These are phyloP conservation scores for Tricholaema leucomelas DNA, from an alignment of 2,113 vertebrate species.

Conservation along the genomic window DNA sequence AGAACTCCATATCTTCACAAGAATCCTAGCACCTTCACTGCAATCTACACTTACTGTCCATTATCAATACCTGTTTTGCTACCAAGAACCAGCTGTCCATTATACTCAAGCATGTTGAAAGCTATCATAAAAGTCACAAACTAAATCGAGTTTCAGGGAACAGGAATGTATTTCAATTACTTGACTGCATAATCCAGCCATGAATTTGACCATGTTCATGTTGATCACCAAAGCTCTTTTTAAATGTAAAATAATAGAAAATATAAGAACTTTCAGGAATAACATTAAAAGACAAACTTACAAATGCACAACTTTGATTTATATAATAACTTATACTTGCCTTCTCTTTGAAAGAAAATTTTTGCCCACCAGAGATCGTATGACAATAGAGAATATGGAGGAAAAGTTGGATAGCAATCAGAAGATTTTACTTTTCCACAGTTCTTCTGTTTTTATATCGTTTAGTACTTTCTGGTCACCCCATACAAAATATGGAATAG, in stretches of 20 bases:
- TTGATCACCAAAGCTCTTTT: neutral
- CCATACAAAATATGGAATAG: neutral
- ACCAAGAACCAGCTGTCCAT: neutral
- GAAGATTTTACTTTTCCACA: neutral
- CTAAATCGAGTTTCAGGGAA: neutral
- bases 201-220: neutral
- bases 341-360: neutral
- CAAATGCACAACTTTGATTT: neutral
- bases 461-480: neutral
- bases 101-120: neutral
- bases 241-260: conserved; percentile 2
- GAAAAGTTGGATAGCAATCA: neutral
- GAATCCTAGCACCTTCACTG: neutral
- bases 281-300: neutral
- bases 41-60: neutral
- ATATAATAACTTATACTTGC: neutral
- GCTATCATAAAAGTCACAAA: neutral
- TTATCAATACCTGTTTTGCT: neutral
- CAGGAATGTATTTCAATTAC: neutral
- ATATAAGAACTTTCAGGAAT: neutral
- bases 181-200: neutral
- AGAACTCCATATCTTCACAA: neutral
- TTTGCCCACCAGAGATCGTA: neutral
- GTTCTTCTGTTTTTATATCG: neutral
- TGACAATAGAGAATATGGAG: neutral